Evolutionary conservation across 2,113 vertebrate genomes (phyloP), one percentile per base, ranked within the genome.

Genomic region (Vulpes ferrilata): DNA sequence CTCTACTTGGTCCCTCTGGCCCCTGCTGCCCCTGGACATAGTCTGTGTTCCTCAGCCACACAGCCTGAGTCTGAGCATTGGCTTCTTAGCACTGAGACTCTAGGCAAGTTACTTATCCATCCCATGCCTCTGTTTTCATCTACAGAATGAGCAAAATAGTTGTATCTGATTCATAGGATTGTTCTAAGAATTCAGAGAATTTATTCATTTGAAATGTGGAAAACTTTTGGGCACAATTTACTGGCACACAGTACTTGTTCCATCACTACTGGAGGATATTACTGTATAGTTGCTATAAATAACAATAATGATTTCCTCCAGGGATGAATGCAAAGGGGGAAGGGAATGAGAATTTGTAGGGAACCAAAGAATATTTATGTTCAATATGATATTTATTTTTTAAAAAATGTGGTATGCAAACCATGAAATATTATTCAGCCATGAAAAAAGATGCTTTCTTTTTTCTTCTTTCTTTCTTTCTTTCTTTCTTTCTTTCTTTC

Each of bases 11-110:
- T 43, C 30, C 3, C 0, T 4, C 22, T 20, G 48, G 60, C n/a
- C 22, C 27, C 25, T 30, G 12, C 30, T 20, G 15, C 10, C 4
- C 22, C 17, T 11, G 19, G n/a, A 30, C 3, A 1, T 7, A 0
- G 11, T 10, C 13, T 4, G 62, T 0, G 1, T 7, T n/a, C 35
- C 0, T 13, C 4, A 17, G 16, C 43, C 19, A 4, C 9, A 15
- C 2, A 2, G 25, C 55, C 23, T 32, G 27, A 10, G 32, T n/a
- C 71, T 69, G 53, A 17, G 43, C 4, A 2, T 8, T 7, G 32
- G 62, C 17, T 23, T 53, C 13, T 22, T 1, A 8, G 43, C 1
- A n/a, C 62, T 55, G 71, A 53, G 19, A 3, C 30, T 17, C 3
- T 7, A 0, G 17, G 32, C 27, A 11, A n/a, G 64, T n/a, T 19